Percentiles rank a stretch among this genome's conserved stretches.
These are phyloP conservation scores for Nipponia nippon DNA, from an alignment of 2,113 vertebrate species.

Conservation along the genomic window DNA sequence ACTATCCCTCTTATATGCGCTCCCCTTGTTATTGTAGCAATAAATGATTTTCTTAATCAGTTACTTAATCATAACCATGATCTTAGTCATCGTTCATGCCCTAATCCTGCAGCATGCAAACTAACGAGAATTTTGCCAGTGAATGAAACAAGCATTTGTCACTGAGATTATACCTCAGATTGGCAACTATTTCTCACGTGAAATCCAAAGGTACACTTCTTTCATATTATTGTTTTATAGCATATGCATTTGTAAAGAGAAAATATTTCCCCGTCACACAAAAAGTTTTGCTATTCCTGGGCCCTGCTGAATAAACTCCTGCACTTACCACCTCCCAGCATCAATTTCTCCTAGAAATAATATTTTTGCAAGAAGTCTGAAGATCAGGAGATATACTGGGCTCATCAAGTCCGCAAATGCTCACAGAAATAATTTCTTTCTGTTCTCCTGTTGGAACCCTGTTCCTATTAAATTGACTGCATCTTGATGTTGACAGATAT, in stretches of 20 bases:
- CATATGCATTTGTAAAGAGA: neutral
- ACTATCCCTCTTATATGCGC: too few relatives aligned
- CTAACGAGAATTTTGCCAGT: neutral
- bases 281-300: neutral
- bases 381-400: neutral
- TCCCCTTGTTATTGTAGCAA: neutral
- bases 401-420: neutral
- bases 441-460: neutral
- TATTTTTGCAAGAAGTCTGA: neutral
- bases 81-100: neutral
- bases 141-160: neutral
- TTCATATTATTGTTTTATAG: neutral
- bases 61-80: neutral
- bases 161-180: neutral
- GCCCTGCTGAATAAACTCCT: neutral
- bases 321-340: neutral
- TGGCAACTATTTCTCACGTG: neutral
- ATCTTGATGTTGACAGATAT: neutral
- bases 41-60: neutral
- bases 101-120: neutral
- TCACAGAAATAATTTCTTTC: neutral
- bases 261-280: neutral
- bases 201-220: neutral
- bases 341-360: neutral
- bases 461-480: neutral